Evolutionary conservation across 2,888 invertebrate species (phyloP), one percentile per base, ranked within the genome.

Genomic region (Drosophila cracens): DNA sequence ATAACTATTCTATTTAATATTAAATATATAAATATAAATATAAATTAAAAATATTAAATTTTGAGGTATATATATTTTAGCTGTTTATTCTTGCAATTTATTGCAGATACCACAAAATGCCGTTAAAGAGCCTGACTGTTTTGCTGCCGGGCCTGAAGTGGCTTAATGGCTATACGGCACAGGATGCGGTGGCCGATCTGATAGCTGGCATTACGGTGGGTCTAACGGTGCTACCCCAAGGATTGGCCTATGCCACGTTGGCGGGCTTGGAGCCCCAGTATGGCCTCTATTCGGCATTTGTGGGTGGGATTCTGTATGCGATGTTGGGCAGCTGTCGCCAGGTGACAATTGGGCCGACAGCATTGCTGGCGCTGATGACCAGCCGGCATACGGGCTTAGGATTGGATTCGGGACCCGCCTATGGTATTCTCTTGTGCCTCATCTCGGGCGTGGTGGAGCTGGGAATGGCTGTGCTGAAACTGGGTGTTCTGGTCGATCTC

Each of bases 141-240:
- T n/a, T 87, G 52, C 34, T 93, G 68, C 93, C 93, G 0, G 93
- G 93, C 18, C 87, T 96, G 16, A 94, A 94, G 90, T 97, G 97
- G 97, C 93, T 96, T 16, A 95, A 96, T 1, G 94, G 95, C 61
- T 98, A 98, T 93, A 95, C 95, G 87, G 94, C 95, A 0, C 95
- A 96, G 73, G 96, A 97, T 92, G 95, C 97, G 2, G 92, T 98
- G 61, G 96, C 97, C 72, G 99, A 99, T 93, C 91, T 96, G 56
- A 97, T 99, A 85, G 98, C 98, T 25, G 98, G 98, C 1, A 94
- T 98, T 70, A 98, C 98, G 2, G 98, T 99, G 1, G 98, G 98
- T 0, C 94, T 99, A 31, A 98, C 89, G 25, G 89, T 87, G 52
- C 96, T 99, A 94, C 98, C 98, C 0, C 98, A 98, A 92, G 97